A percentile compares a stretch with the other conserved stretches of the same genome.
These are phyloP conservation scores for Drosophila arizonae DNA, from an alignment of 1,140 invertebrate species.

Conservation along the genomic window DNA sequence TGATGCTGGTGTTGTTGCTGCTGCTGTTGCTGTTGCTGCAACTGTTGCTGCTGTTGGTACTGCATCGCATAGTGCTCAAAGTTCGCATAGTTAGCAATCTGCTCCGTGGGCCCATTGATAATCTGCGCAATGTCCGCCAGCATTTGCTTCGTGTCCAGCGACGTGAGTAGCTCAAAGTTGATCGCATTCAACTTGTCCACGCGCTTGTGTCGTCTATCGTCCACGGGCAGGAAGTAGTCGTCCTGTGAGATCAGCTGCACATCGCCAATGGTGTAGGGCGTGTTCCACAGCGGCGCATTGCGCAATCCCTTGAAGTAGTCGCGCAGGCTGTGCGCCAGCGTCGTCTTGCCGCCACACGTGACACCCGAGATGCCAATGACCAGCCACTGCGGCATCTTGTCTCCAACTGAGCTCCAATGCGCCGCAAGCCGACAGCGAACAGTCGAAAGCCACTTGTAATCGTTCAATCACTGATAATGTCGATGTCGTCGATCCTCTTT, in stretches of 20 bases:
- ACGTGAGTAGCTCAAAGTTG: conserved; percentile 90
- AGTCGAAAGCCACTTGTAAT: conserved; percentile 3
- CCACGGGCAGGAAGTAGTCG: conserved; percentile 88
- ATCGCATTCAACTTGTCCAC: conserved; percentile 88
- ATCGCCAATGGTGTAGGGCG: conserved; percentile 82
- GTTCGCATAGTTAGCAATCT: conserved; percentile 49
- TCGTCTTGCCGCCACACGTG: conserved; percentile 92
- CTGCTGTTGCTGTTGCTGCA: conserved; percentile 61
- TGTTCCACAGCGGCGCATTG: conserved; percentile 65
- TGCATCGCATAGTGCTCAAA: conserved; percentile 73
- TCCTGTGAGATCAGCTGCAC: conserved; percentile 89
- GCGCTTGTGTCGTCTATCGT: conserved; percentile 87
- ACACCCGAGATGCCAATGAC: conserved; percentile 90
- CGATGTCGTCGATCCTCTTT: conserved; percentile 1
- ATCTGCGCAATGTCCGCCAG: conserved; percentile 70
- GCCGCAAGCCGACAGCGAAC: background rate
- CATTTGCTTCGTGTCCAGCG: conserved; percentile 90
- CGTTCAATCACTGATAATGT: conserved; percentile 28
- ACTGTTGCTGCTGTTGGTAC: conserved; percentile 69
- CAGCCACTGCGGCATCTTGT: conserved; percentile 85
- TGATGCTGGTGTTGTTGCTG: conserved; percentile 41
- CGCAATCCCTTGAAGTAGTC: conserved; percentile 82
- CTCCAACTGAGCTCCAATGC: conserved; percentile 34
- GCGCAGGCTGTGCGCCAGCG: conserved; percentile 85
- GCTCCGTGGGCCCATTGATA: conserved; percentile 59